A percentile compares a stretch with the other conserved stretches of the same genome.
Evolutionary conservation across 2,888 invertebrate genomes (phyloP).

Genomic region (Cataglyphis cursor): DNA sequence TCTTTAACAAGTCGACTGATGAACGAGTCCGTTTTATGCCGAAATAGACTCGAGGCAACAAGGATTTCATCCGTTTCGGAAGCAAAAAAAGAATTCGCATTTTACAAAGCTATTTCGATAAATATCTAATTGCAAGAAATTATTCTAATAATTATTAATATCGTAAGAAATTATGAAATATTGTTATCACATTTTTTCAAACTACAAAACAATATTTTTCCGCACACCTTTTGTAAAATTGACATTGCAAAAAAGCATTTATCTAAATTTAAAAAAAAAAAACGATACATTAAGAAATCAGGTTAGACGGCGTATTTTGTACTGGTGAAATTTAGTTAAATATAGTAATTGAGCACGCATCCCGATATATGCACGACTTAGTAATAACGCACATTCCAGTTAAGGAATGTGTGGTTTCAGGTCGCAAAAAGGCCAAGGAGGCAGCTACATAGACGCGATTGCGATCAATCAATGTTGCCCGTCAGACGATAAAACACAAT

Average conservation of each 20-base stretch:
- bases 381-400: conserved; percentile 40
- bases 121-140: neutral
- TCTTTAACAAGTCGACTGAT: conserved; percentile 80
- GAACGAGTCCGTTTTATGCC: conserved; percentile 78
- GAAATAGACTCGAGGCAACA: conserved; percentile 73
- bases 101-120: neutral
- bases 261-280: conserved; percentile 66
- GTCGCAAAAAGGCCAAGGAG: conserved; percentile 75
- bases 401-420: conserved; percentile 57
- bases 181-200: neutral
- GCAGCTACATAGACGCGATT: conserved; percentile 80
- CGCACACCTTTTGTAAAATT: conserved; percentile 62
- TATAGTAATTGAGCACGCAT: conserved; percentile 69
- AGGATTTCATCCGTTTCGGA: conserved; percentile 25
- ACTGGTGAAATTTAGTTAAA: conserved; percentile 65
- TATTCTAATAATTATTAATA: conserved; percentile 11
- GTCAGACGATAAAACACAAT: conserved; percentile 86
- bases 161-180: neutral
- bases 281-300: conserved; percentile 72
- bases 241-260: conserved; percentile 62
- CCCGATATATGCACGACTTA: conserved; percentile 64
- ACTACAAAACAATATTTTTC: conserved; percentile 33
- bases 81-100: conserved; percentile 20
- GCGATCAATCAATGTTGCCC: conserved; percentile 86
- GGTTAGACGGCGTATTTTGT: neutral